Evolutionary conservation across 1,140 invertebrate genomes (phyloP), one percentile per base, ranked within the genome.

Genomic region (Pseudomyrmex dendroicus): DNA sequence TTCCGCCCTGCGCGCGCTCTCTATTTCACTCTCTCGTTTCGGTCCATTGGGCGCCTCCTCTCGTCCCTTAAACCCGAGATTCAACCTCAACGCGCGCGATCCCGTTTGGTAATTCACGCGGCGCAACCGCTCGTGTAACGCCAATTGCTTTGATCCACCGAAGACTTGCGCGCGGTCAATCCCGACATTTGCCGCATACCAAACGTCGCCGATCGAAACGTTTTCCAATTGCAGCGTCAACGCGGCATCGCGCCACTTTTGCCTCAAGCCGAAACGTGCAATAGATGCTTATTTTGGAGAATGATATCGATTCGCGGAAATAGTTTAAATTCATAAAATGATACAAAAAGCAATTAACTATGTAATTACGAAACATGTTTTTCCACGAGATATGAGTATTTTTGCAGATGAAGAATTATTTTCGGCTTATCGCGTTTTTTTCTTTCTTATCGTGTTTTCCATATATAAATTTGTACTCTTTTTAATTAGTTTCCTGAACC

Each of bases 211-310:
- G 66, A 44, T 54, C 63, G 63, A 80, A 80, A 83, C 46, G 67
- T 50, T 86, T 76, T 68, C 68, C 56, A 86, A 86, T 67, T n/a
- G 2, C 25, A 44, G 2, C 35, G 46, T 70, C 64, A 50, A 87
- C 59, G 48, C 73, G 59, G 83, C 66, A 20, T 44, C 48, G 62
- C 50, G 20, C 66, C n/a, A 61, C 56, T 59, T 80, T 70, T 15
- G 54, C 12, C 72, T 56, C 35, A 44, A 22, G 12, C 54, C 12
- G 59, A 12, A 7, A 70, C 20, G 9, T 52, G 44, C 15, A 20
- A 35, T 7, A 22, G 64, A 8, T 54, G 64, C 48, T 76, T 76
- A 76, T 63, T 48, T 63, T 63, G n/a, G 15, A n/a, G 5, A 20
- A 46, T 22, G n/a, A 4, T 25, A 44, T 57, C 59, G 22, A n/a